A percentile compares a stretch with the other conserved stretches of the same genome.
Evolutionary conservation across 2,888 invertebrate species (phyloP).

Genomic region (Trichogramma dendrolimi): DNA sequence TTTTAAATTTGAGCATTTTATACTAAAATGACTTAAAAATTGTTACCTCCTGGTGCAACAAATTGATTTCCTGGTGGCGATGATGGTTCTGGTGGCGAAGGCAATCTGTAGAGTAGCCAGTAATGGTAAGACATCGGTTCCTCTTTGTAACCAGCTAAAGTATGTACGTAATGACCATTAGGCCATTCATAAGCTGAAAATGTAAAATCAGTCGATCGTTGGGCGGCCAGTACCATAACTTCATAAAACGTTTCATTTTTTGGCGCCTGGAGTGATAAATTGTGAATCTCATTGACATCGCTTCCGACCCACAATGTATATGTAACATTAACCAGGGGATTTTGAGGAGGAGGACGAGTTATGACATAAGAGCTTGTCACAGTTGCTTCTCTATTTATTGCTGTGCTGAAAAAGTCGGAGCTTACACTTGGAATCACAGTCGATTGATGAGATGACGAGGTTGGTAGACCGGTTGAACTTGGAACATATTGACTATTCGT

Average conservation of each 20-base stretch:
- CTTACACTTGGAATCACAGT: not conserved
- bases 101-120: constrained; percentile 81
- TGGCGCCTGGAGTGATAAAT: constrained; percentile 70
- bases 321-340: constrained; percentile 60
- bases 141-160: constrained; percentile 74
- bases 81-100: constrained; percentile 73
- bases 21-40: not conserved
- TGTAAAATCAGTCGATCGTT: constrained; percentile 67
- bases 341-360: too few relatives aligned
- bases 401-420: not conserved
- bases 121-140: constrained; percentile 82
- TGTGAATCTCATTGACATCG: constrained; percentile 77
- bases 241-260: constrained; percentile 66
- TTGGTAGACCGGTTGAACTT: too few relatives aligned
- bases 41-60: constrained; percentile 79
- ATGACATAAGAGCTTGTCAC: too few relatives aligned
- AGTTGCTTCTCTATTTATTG: too few relatives aligned
- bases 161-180: constrained; percentile 87
- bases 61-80: constrained; percentile 82
- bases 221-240: constrained; percentile 81
- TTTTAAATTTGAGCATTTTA: not conserved
- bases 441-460: not conserved
- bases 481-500: too few relatives aligned
- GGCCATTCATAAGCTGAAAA: constrained; percentile 86
- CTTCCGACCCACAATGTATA: constrained; percentile 88